These are phyloP conservation scores for Eumacrocentrus americanus DNA, from an alignment of 2,888 invertebrate genomes.

Conservation along the genomic window DNA sequence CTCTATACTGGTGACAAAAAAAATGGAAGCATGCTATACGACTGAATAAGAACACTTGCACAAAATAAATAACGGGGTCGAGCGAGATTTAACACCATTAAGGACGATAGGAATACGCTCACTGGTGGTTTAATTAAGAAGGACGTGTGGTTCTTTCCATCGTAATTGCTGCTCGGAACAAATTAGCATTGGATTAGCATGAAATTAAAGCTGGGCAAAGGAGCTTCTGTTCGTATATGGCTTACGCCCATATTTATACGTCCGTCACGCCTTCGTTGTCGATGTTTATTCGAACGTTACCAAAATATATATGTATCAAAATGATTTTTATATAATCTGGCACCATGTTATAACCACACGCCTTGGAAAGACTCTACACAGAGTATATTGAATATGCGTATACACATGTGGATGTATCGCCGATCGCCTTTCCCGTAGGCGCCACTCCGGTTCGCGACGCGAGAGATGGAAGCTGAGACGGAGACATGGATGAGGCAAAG, in stretches of 20 bases:
- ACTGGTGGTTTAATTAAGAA: conserved; percentile 31
- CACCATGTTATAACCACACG: no score
- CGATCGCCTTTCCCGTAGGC: conserved; percentile 6
- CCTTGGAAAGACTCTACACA: not conserved
- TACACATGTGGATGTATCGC: not conserved
- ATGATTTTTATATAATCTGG: no score
- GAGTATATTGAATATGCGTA: not conserved
- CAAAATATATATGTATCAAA: not conserved
- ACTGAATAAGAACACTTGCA: no score
- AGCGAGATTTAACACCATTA: conserved; percentile 23
- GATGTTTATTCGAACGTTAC: no score
- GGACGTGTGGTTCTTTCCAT: conserved; percentile 28
- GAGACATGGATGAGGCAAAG: not conserved
- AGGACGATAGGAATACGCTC: conserved; percentile 21
- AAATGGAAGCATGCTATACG: no score
- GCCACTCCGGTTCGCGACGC: conserved; percentile 13
- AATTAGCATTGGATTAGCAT: conserved; percentile 36
- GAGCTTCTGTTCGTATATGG: conserved; percentile 15
- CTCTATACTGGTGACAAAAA: no score
- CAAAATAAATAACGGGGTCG: not conserved
- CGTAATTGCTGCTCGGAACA: conserved; percentile 30
- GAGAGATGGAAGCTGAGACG: conserved; percentile 13
- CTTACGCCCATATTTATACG: not conserved
- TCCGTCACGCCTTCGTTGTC: no score
- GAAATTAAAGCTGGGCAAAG: conserved; percentile 29